These are phyloP conservation scores for Lysiphlebus fabarum DNA, from an alignment of 1,140 invertebrate genomes.

Conservation along the genomic window DNA sequence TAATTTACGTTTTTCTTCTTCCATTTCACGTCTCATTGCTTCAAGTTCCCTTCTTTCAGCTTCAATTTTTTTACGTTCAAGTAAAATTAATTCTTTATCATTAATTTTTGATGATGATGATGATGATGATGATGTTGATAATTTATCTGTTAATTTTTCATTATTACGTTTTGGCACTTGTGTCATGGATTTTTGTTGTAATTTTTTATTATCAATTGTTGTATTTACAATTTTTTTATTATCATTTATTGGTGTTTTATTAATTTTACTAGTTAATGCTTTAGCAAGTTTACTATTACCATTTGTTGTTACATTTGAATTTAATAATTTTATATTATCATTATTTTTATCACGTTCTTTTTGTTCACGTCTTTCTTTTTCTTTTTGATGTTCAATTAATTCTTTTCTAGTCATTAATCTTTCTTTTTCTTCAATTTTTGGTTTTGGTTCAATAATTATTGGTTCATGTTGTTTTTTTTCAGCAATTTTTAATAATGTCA, in stretches of 20 bases:
- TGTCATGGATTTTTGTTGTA: slow-evolving; percentile 18
- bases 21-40: slow-evolving; percentile 52
- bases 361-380: slow-evolving; percentile 56
- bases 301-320: slow-evolving; percentile 12
- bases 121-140: neutral
- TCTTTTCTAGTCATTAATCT: slow-evolving; percentile 77
- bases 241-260: slow-evolving; percentile 35
- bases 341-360: slow-evolving; percentile 49
- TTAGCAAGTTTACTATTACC: neutral
- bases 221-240: slow-evolving; percentile 28
- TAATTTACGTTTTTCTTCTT: slow-evolving; percentile 54
- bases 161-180: slow-evolving; percentile 15
- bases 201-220: slow-evolving; percentile 19
- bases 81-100: slow-evolving; percentile 37
- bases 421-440: slow-evolving; percentile 64
- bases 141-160: slow-evolving; percentile 32
- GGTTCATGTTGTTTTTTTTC: slow-evolving; percentile 81
- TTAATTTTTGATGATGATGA: slow-evolving; percentile 23
- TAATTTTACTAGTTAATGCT: slow-evolving; percentile 22
- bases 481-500: slow-evolving; percentile 72
- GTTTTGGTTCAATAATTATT: slow-evolving; percentile 61
- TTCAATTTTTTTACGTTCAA: slow-evolving; percentile 47
- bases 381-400: slow-evolving; percentile 66
- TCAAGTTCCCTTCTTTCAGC: slow-evolving; percentile 51
- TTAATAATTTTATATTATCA: slow-evolving; percentile 21